phyloP scores from a whole-genome alignment of 1,140 invertebrate species.

The Grapholita molesta region DNA sequence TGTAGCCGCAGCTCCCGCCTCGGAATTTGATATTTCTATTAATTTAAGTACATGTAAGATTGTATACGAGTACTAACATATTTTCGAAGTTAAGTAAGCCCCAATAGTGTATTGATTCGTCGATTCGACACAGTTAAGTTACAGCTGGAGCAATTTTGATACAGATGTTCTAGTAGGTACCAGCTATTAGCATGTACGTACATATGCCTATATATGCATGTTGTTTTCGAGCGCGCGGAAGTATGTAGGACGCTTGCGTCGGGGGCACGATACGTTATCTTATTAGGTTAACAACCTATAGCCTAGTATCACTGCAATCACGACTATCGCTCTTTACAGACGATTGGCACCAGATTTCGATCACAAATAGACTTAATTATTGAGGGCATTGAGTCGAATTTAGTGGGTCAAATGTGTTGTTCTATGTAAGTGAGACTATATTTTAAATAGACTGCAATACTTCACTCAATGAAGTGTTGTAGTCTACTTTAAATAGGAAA shows the following conservation, averaged over 20 bases:
- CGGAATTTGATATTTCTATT: too few species aligned
- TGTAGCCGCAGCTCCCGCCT: too few species aligned
- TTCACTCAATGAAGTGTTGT: neutral
- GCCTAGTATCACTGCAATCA: slow-evolving; percentile 52
- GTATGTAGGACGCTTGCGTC: slow-evolving; percentile 62
- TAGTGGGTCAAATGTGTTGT: neutral
- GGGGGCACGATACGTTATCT: slow-evolving; percentile 60
- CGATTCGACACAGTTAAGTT: too few species aligned
- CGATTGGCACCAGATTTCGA: neutral
- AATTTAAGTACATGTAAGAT: too few species aligned
- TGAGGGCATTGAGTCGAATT: neutral
- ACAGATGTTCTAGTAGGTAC: too few species aligned
- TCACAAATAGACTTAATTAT: neutral
- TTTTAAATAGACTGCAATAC: too few species aligned
- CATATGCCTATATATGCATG: neutral
- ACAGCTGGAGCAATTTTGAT: too few species aligned
- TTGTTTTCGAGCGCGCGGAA: slow-evolving; percentile 43
- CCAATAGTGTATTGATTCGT: too few species aligned
- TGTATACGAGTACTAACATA: too few species aligned
- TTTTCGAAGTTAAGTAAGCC: too few species aligned
- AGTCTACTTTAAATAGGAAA: neutral
- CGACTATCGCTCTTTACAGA: slow-evolving; percentile 38
- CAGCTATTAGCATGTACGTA: neutral
- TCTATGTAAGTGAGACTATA: neutral
- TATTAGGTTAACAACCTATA: slow-evolving; percentile 71